These are phyloP conservation scores for Pocillopora verrucosa DNA, from an alignment of 64 coral and sea anemone genomes.

Conservation along the genomic window DNA sequence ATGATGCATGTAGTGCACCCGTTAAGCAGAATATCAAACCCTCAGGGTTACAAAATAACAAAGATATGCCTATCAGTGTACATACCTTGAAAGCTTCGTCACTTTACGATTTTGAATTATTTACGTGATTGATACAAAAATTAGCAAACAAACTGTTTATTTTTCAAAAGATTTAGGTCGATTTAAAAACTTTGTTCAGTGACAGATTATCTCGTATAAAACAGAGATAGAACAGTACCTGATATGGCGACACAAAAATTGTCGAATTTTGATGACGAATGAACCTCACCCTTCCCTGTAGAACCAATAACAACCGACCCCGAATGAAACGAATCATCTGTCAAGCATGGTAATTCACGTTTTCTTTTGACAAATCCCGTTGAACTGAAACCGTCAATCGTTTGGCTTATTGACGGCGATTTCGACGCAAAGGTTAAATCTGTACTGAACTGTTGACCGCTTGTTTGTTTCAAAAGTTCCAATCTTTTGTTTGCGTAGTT, in stretches of 20 bases:
- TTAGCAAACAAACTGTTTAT: not conserved
- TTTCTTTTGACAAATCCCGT: not conserved
- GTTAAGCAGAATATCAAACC: not conserved
- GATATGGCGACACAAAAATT: not conserved
- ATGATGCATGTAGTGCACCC: not conserved
- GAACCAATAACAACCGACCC: not conserved
- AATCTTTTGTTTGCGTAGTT: slow-evolving; percentile 14
- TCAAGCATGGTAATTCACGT: not conserved
- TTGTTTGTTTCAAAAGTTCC: slow-evolving; percentile 14
- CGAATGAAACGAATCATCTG: not conserved
- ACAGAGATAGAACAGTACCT: not conserved
- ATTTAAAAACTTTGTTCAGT: not conserved
- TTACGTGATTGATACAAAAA: not conserved
- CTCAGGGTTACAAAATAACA: not conserved
- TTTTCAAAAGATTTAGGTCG: not conserved
- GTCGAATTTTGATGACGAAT: not conserved
- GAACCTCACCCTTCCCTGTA: not conserved
- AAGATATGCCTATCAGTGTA: not conserved
- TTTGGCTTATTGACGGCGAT: not conserved
- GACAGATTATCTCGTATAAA: not conserved
- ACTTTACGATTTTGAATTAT: not conserved
- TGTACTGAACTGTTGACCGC: not conserved
- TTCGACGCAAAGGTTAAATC: not conserved
- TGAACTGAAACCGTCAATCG: not conserved
- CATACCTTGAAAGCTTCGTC: not conserved